Base-by-base conservation (phyloP, 1,140 invertebrate species). In the Arion vulgaris region DNA sequence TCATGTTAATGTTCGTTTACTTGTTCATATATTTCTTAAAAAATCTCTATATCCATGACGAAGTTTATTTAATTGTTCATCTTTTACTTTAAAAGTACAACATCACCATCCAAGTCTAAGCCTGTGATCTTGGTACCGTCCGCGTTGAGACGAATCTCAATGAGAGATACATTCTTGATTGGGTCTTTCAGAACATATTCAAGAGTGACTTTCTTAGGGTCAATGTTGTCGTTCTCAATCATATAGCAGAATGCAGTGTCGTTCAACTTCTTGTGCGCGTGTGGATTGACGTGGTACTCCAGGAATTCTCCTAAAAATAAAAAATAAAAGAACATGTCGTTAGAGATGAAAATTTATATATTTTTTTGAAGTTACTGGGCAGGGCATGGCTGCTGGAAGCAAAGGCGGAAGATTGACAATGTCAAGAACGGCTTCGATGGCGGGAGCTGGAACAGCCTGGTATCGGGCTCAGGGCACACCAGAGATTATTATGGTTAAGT, bases 81-180 rank as follows among this genome's bases (percentile, higher is more conserved):
- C 53, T 57, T 15, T 9, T 77, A 28, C 45, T 83, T 83, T 23
- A 83, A 34, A 11, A 80, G 78, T 4, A 85, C 84, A 26, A 76
- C 69, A 49, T 83, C 84, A n/a, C 81, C 76, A 34, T 82, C 57
- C 19, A 85, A 39, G 82, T 85, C 84, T 1, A 85, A 74, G 51
- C 84, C 84, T 0, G 83, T 57, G 36, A 85, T 73, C 32, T 81
- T 80, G 0, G 72, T 80, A 0, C 75, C 74, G 7, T 81, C 78
- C 15, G 7, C 76, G 34, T 66, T 78, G 1, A 85, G 74, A 39
- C 83, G 83, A 0, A 85, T 71, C 75, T 85, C 84, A n/a, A 75
- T 45, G 0, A 66, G n/a, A 23, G 62, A 41, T 15, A 83, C 82
- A 28, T 69, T 41, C 69, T 85, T 85, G 23, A 85, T 49, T 1